Evolutionary conservation across 2,113 vertebrate genomes (phyloP).

Genomic region (Antechinus stuartii): DNA sequence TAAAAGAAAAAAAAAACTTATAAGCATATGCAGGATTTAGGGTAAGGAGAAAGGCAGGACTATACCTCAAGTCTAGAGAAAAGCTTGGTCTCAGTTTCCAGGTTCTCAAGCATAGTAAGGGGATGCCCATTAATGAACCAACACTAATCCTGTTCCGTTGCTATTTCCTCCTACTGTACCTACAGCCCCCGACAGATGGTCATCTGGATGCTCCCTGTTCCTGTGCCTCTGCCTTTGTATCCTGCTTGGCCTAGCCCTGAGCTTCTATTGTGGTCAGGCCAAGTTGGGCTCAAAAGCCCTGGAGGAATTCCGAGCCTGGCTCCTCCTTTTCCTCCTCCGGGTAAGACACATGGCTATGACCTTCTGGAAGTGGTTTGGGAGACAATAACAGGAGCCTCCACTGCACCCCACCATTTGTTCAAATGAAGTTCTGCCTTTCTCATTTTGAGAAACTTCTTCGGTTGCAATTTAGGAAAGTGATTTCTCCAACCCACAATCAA

Average conservation of each 20-base stretch:
- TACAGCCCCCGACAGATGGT: conserved; percentile 87
- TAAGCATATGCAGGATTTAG: not conserved
- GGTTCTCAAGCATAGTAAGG: not conserved
- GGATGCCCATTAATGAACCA: not conserved
- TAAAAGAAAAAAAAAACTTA: not conserved
- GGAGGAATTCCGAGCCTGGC: conserved; percentile 88
- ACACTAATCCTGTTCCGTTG: not conserved
- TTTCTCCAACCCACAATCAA: not conserved
- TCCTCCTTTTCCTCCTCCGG: conserved; percentile 88
- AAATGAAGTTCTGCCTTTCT: not conserved
- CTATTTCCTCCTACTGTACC: not conserved
- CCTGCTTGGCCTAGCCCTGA: conserved; percentile 87
- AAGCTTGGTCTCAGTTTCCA: not conserved
- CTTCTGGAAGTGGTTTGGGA: conserved; percentile 91
- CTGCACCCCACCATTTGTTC: not conserved
- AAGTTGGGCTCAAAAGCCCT: conserved; percentile 84
- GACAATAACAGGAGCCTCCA: accelerated
- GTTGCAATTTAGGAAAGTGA: not conserved
- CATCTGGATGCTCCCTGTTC: conserved; percentile 80
- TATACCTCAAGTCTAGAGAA: not conserved
- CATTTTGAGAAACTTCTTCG: not conserved
- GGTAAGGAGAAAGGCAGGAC: not conserved
- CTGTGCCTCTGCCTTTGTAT: conserved; percentile 88
- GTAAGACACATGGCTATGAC: conserved; percentile 88
- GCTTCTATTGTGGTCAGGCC: conserved; percentile 88